Evolutionary conservation across 2,888 invertebrate genomes (phyloP).

Genomic region (Gryllus longicercus): DNA sequence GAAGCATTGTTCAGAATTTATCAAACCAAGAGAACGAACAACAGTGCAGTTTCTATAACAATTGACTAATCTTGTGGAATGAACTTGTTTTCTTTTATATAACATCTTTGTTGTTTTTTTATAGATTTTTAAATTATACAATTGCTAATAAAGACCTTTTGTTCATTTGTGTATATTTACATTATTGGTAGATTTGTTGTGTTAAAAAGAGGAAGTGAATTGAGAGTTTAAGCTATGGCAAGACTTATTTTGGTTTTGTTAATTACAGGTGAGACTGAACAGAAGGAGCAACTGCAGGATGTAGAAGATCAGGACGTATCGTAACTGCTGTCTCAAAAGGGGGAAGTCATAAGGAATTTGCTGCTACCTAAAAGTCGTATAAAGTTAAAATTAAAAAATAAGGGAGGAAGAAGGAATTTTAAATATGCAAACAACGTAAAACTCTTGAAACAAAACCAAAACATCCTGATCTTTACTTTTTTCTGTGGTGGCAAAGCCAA

Average conservation of each 20-base stretch:
- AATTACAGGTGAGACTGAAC: constrained; percentile 76
- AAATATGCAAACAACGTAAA: constrained; percentile 17
- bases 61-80: neutral
- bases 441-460: constrained; percentile 1
- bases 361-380: constrained; percentile 4
- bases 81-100: neutral
- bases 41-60: no score
- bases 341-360: constrained; percentile 4
- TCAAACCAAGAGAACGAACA: no score
- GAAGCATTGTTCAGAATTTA: neutral
- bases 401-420: constrained; percentile 10
- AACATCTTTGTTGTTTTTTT: neutral
- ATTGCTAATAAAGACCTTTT: constrained; percentile 11
- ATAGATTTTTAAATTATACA: constrained; percentile 17
- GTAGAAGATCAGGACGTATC: constrained; percentile 94
- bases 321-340: constrained; percentile 55
- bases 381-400: constrained; percentile 2
- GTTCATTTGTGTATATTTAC: neutral
- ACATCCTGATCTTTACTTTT: constrained; percentile 1
- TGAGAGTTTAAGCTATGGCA: neutral
- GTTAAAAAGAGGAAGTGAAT: neutral
- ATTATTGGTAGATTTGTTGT: neutral
- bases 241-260: constrained; percentile 19
- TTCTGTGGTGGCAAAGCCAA: constrained; percentile 17
- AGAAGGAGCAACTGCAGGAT: constrained; percentile 87